Percentiles rank a stretch among this genome's conserved stretches.
Conservation (phyloP, 2,888 invertebrate genomes). For the Aphodius granarius region DNA sequence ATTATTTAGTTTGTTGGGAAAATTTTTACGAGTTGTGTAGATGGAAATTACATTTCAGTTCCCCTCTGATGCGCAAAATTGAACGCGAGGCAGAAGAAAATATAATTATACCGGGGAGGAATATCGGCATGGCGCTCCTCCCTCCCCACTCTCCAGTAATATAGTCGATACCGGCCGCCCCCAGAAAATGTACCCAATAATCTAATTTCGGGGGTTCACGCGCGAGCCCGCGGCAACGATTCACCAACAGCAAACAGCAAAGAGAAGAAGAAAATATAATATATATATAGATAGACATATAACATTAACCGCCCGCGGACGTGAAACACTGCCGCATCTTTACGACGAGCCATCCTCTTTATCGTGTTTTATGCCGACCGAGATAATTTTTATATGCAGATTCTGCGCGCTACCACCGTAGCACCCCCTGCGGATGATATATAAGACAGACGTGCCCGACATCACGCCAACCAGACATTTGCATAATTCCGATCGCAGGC, state of each 20-base stretch:
- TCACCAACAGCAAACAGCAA: background rate
- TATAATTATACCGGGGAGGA: background rate
- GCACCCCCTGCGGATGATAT: conserved; percentile 9
- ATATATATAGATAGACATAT: background rate
- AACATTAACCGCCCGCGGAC: conserved; percentile 6
- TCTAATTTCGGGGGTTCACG: background rate
- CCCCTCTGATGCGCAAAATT: background rate
- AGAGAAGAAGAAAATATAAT: background rate
- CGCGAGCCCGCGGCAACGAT: background rate
- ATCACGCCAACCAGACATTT: background rate
- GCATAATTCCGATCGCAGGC: background rate
- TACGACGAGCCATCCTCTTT: background rate
- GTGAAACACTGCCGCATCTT: conserved; percentile 11
- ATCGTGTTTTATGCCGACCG: conserved; percentile 9
- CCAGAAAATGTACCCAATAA: conserved; percentile 9
- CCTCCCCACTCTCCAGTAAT: background rate
- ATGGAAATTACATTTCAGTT: background rate
- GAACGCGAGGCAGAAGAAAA: background rate
- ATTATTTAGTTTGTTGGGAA: background rate
- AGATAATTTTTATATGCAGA: conserved; percentile 14
- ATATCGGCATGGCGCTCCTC: background rate
- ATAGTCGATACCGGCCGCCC: conserved; percentile 2
- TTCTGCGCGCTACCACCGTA: background rate
- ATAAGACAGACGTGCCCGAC: conserved; percentile 13
- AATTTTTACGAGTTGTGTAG: background rate